A percentile compares a stretch with the other conserved stretches of the same genome.
phyloP scores from a whole-genome alignment of 37 sponge, comb jelly and placozoan species.

The Halisarca cf. caerulea region DNA sequence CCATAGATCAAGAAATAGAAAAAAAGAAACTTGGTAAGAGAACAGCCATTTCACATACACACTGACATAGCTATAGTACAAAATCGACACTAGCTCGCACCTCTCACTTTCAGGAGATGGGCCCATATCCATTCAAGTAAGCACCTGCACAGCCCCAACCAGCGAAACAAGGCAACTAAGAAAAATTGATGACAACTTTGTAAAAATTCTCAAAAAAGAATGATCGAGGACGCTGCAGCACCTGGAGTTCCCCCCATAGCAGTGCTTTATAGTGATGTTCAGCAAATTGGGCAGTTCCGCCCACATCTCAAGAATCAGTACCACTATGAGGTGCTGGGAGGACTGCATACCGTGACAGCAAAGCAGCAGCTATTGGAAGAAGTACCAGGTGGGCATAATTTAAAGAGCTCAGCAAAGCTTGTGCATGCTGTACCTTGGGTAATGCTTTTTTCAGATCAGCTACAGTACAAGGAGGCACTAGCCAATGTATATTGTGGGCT shows the following conservation, averaged over 20 bases:
- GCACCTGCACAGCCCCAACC: neutral
- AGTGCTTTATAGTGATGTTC: conserved; percentile 27
- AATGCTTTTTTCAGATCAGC: conserved; percentile 15
- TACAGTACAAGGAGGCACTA: neutral
- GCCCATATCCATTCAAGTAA: neutral
- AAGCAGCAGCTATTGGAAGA: conserved; percentile 9
- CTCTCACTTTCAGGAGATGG: too few relatives aligned
- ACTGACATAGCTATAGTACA: too few relatives aligned
- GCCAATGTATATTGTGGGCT: conserved; percentile 36
- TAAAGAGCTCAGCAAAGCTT: too few relatives aligned
- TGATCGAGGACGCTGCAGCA: conserved; percentile 9
- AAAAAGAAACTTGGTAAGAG: neutral
- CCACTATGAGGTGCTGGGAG: conserved; percentile 56
- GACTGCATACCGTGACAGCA: conserved; percentile 27
- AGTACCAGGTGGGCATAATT: conserved; percentile 13
- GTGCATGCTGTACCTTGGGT: too few relatives aligned
- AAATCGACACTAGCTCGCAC: too few relatives aligned
- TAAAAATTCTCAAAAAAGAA: neutral
- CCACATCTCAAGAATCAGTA: conserved; percentile 29
- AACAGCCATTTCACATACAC: neutral
- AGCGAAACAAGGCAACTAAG: conserved; percentile 21
- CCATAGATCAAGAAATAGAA: neutral
- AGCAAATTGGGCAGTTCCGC: neutral
- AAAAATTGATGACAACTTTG: conserved; percentile 18
- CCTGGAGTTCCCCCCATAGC: conserved; percentile 27